Evolutionary conservation across 2,113 vertebrate genomes (phyloP).

Genomic region (Tachycineta bicolor): DNA sequence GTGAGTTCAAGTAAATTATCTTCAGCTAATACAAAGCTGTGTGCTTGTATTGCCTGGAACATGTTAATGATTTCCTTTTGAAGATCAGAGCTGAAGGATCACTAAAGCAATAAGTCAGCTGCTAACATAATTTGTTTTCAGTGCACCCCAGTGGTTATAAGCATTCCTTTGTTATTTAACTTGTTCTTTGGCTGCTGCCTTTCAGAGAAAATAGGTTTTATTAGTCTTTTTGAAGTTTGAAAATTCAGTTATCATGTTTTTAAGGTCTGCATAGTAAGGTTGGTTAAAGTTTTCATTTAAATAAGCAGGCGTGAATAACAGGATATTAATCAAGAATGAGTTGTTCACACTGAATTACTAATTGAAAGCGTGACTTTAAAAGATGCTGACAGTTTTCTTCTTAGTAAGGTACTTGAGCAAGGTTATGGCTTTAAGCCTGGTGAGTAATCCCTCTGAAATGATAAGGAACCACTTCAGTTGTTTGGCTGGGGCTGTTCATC

Average conservation of each 20-base stretch:
- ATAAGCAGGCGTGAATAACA: neutral
- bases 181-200: neutral
- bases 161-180: neutral
- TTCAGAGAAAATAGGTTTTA: neutral
- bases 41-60: neutral
- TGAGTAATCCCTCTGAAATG: neutral
- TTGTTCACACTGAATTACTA: constrained; percentile 20
- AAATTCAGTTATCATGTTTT: neutral
- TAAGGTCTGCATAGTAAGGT: neutral
- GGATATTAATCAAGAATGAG: constrained; percentile 1
- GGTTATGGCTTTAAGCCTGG: neutral
- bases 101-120: neutral
- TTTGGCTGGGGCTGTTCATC: neutral
- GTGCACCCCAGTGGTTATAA: neutral
- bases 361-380: neutral
- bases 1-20: neutral
- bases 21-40: neutral
- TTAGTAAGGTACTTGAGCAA: neutral
- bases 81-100: neutral
- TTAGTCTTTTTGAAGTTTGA: neutral
- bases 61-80: neutral
- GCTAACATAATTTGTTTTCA: neutral
- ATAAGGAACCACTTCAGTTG: neutral
- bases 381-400: neutral
- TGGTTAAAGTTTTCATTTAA: neutral